These are phyloP conservation scores for Seriola rivoliana DNA, from an alignment of 2,113 vertebrate species.

Conservation along the genomic window DNA sequence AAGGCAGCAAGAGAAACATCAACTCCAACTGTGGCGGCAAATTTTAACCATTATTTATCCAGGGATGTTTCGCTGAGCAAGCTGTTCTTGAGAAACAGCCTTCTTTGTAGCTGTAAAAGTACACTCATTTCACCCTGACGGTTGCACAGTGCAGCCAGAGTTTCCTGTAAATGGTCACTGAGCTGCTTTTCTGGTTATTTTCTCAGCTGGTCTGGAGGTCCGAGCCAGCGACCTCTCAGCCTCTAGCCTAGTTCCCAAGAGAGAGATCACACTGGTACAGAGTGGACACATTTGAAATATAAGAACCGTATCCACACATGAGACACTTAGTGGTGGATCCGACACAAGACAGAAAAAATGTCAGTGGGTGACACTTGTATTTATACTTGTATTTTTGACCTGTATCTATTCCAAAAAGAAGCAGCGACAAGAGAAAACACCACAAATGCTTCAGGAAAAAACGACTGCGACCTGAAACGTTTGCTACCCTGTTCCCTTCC, in stretches of 20 bases:
- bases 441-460: background rate
- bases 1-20: conserved; percentile 30
- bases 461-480: conserved; percentile 22
- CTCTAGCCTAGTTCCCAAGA: conserved; percentile 13
- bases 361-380: background rate
- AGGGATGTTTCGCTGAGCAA: conserved; percentile 45
- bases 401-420: conserved; percentile 21
- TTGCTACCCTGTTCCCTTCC: conserved; percentile 25
- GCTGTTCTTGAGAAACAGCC: conserved; percentile 39
- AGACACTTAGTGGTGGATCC: background rate
- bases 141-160: background rate
- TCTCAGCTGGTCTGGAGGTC: conserved; percentile 50
- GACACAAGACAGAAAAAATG: background rate
- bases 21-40: conserved; percentile 16
- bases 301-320: background rate
- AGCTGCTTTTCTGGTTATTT: conserved; percentile 47
- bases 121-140: conserved; percentile 23
- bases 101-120: conserved; percentile 54
- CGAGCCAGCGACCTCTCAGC: conserved; percentile 34
- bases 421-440: background rate
- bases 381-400: too few species aligned
- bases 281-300: conserved; percentile 12
- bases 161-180: conserved; percentile 16
- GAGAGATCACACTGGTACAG: background rate
- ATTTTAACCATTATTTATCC: conserved; percentile 50